Percentiles rank a stretch among this genome's conserved stretches.
These are phyloP conservation scores for Hipparchia semele DNA, from an alignment of 2,888 invertebrate genomes.

Conservation along the genomic window DNA sequence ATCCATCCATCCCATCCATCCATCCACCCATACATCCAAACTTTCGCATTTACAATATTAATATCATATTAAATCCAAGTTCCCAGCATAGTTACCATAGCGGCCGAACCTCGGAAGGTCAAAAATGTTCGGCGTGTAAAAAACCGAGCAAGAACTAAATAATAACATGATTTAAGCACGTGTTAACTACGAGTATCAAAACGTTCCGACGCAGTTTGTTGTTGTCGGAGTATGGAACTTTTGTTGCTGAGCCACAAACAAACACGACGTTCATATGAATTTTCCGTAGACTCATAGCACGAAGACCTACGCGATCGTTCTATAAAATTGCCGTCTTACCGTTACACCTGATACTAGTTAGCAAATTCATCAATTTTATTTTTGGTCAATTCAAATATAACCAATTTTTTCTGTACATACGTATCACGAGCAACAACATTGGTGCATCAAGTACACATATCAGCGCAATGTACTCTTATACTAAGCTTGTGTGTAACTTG, in stretches of 20 bases:
- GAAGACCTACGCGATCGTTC: neutral
- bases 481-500: too few species aligned
- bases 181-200: neutral
- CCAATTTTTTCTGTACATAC: too few species aligned
- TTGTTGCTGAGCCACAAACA: neutral
- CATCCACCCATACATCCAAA: too few species aligned
- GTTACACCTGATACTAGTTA: too few species aligned
- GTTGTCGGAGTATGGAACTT: neutral
- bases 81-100: neutral
- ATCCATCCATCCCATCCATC: too few species aligned
- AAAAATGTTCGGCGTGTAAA: conserved; percentile 1
- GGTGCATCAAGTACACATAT: too few species aligned
- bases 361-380: too few species aligned
- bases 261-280: neutral
- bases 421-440: too few species aligned
- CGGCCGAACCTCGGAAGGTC: conserved; percentile 3
- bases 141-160: conserved; percentile 6
- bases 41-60: too few species aligned
- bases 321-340: too few species aligned
- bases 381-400: too few species aligned
- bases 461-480: too few species aligned
- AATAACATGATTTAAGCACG: neutral
- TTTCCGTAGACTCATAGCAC: neutral
- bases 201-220: conserved; percentile 9
- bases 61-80: neutral